Percentiles rank a stretch among this genome's conserved stretches.
Evolutionary conservation across 2,113 vertebrate species (phyloP).

Genomic region (Vulpes vulpes): DNA sequence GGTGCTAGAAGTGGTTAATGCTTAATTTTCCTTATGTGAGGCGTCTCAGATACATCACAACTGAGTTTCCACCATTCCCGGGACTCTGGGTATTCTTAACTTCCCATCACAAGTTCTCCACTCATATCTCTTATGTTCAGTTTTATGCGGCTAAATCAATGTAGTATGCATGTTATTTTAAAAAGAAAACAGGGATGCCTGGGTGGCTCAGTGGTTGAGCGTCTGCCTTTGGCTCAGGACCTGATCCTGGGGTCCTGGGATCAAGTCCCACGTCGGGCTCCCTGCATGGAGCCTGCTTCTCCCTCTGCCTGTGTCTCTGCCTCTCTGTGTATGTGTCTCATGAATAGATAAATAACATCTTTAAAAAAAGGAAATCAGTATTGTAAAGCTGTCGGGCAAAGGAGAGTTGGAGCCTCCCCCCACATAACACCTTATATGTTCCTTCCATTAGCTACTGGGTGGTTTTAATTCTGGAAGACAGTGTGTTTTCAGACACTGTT

Average conservation of each 20-base stretch:
- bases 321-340: no score
- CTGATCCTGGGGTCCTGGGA: no score
- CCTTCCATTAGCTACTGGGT: not conserved
- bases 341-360: no score
- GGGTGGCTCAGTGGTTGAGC: no score
- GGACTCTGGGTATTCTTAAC: not conserved
- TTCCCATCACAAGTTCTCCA: not conserved
- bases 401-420: not conserved
- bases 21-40: not conserved
- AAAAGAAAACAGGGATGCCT: not conserved
- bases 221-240: no score
- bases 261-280: no score
- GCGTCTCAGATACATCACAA: fast-evolving
- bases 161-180: not conserved
- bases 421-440: not conserved
- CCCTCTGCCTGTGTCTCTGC: no score
- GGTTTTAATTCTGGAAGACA: not conserved
- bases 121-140: not conserved
- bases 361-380: not conserved
- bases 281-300: no score
- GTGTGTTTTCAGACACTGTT: not conserved
- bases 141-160: not conserved
- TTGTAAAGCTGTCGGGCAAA: not conserved
- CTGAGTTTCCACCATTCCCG: not conserved
- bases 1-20: not conserved